A percentile compares a stretch with the other conserved stretches of the same genome.
These are phyloP conservation scores for Microcebus tavaratra DNA, from an alignment of 2,113 vertebrate species.

Conservation along the genomic window DNA sequence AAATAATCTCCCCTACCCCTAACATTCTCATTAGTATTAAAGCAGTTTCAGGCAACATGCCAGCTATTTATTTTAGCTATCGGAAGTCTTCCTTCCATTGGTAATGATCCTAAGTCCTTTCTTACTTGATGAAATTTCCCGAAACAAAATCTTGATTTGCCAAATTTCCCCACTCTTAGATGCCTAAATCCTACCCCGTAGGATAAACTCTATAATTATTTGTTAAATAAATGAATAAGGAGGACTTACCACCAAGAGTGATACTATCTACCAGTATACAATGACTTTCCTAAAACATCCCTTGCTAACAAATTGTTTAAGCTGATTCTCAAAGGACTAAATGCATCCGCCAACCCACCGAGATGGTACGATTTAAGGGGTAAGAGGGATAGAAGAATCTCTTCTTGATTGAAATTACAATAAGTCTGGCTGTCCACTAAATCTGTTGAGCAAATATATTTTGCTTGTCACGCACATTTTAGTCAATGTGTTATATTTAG, in stretches of 20 bases:
- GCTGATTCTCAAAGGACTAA: not conserved
- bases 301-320: not conserved
- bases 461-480: not conserved
- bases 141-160: not conserved
- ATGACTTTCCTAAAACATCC: not conserved
- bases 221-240: not conserved
- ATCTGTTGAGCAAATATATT: not conserved
- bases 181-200: not conserved
- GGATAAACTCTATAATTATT: not conserved
- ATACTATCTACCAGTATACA: not conserved
- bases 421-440: not conserved
- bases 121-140: not conserved
- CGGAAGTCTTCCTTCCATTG: not conserved
- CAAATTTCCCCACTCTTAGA: not conserved
- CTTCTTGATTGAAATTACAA: not conserved
- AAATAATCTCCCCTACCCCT: not conserved
- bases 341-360: not conserved
- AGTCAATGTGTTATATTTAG: not conserved
- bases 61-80: not conserved
- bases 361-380: not conserved
- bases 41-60: not conserved
- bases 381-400: not conserved
- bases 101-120: not conserved
- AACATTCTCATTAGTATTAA: not conserved
- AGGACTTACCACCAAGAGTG: not conserved